phyloP scores from a whole-genome alignment of 2,113 vertebrate genomes.

The Sclerurus mexicanus region DNA sequence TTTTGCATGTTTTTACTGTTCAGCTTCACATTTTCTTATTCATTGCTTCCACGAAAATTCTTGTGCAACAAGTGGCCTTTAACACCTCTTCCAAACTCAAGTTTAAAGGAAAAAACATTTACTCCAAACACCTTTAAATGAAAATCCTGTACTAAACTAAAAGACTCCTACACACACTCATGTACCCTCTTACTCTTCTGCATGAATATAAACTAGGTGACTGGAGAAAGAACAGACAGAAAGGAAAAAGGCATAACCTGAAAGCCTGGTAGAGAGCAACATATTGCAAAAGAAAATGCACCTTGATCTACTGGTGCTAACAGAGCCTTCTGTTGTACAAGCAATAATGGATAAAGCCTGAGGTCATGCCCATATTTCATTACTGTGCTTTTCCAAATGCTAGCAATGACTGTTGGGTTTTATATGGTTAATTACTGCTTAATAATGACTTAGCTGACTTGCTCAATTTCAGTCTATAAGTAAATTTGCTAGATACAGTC shows the following conservation, averaged over 20 bases:
- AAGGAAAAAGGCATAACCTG: neutral
- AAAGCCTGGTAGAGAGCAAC: neutral
- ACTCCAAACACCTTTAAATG: neutral
- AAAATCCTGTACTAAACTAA: neutral
- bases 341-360: neutral
- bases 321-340: neutral
- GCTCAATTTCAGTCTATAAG: neutral
- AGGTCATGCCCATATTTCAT: neutral
- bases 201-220: neutral
- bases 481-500: neutral
- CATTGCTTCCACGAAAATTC: neutral
- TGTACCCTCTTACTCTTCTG: neutral
- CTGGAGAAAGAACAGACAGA: neutral
- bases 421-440: constrained; percentile 12
- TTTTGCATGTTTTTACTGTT: neutral
- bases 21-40: neutral
- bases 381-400: neutral
- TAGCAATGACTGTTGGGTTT: neutral
- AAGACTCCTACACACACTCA: neutral
- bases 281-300: neutral
- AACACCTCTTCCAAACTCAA: neutral
- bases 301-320: neutral
- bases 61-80: constrained; percentile 33
- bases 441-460: neutral
- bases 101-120: neutral